Conservation (phyloP, 2,888 invertebrate species). For the Apodemia hepburni region DNA sequence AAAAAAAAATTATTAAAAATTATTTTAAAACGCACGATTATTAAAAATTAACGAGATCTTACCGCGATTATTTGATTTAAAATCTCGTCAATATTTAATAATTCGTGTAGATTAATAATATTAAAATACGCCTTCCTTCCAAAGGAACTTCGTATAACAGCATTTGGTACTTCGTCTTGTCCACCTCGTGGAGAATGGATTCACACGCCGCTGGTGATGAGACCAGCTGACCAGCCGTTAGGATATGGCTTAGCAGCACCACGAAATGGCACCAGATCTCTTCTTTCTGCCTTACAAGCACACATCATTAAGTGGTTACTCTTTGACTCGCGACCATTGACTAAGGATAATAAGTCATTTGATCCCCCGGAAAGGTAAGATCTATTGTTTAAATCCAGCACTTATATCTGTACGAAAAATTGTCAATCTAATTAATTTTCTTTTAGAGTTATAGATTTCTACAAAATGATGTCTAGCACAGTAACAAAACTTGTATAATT, state of each 20-base stretch:
- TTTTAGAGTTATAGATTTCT: too few species aligned
- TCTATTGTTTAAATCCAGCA: not conserved
- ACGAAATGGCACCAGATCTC: constrained; percentile 82
- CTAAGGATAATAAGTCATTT: constrained; percentile 67
- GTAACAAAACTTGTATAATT: too few species aligned
- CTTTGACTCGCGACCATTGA: constrained; percentile 76
- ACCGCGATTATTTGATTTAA: too few species aligned
- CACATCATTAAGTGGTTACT: constrained; percentile 85
- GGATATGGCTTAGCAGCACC: constrained; percentile 84
- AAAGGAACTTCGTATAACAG: constrained; percentile 81
- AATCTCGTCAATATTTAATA: too few species aligned
- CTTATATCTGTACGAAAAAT: too few species aligned
- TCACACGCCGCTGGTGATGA: constrained; percentile 83
- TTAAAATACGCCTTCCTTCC: too few species aligned
- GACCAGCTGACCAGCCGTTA: constrained; percentile 78
- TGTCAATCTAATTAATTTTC: too few species aligned
- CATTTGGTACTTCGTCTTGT: constrained; percentile 84
- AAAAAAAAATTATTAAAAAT: too few species aligned
- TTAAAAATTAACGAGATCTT: too few species aligned
- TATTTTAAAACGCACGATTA: too few species aligned
- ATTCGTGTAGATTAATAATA: too few species aligned
- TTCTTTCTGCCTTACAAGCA: constrained; percentile 84
- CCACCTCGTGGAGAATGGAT: constrained; percentile 88
- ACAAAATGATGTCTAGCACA: too few species aligned
- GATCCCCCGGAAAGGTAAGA: constrained; percentile 76